phyloP scores from a whole-genome alignment of 2,888 invertebrate species.

The Ophonus ardosiacus region DNA sequence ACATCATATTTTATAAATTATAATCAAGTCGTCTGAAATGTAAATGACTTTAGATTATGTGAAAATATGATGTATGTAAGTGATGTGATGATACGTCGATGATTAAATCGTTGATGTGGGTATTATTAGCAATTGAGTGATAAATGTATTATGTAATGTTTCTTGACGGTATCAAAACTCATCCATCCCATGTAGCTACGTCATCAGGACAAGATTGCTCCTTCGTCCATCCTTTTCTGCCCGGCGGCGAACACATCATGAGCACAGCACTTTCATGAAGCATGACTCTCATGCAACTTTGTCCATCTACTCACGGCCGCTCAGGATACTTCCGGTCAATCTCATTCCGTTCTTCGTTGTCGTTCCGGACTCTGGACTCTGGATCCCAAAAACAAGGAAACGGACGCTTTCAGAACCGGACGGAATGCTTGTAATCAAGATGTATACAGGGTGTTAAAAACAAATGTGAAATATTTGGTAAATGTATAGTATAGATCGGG shows the following conservation, averaged over 20 bases:
- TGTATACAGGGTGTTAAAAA: too few relatives aligned
- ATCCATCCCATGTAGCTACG: background rate
- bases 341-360: background rate
- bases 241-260: conserved; percentile 31
- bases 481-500: too few relatives aligned
- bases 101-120: background rate
- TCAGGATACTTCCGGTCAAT: background rate
- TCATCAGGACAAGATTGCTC: background rate
- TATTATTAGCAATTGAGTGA: background rate
- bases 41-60: too few relatives aligned
- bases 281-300: conserved; percentile 52
- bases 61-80: too few relatives aligned
- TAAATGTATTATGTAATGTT: background rate
- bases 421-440: too few relatives aligned
- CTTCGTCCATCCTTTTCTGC: conserved; percentile 19
- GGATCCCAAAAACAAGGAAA: conserved; percentile 18
- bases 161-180: background rate
- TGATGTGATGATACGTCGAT: background rate
- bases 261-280: conserved; percentile 49
- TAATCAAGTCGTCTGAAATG: too few relatives aligned
- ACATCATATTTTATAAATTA: too few relatives aligned
- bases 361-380: background rate
- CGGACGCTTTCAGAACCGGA: background rate
- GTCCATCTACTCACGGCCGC: background rate
- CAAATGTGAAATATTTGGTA: too few relatives aligned